phyloP scores from a whole-genome alignment of 2,797 vertebrate species.

The Manis javanica region DNA sequence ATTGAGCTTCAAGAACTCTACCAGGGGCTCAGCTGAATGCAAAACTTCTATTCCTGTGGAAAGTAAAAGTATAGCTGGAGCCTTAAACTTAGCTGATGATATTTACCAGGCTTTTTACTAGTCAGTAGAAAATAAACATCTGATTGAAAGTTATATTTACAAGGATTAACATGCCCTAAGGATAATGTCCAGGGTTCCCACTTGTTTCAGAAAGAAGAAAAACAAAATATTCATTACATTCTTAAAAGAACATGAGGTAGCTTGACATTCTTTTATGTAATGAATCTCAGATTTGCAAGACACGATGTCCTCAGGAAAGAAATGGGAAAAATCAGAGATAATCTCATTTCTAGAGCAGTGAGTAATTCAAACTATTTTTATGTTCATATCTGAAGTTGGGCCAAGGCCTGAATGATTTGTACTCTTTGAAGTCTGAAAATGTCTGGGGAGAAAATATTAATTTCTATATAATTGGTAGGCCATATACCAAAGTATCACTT shows the following conservation, averaged over 20 bases:
- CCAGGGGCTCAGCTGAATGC: background rate
- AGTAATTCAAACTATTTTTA: background rate
- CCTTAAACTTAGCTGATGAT: background rate
- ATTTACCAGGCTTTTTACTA: background rate
- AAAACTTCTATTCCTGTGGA: background rate
- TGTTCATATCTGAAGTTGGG: conserved; percentile 42
- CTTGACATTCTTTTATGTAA: background rate
- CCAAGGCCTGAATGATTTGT: background rate
- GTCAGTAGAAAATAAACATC: background rate
- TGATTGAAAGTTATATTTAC: background rate
- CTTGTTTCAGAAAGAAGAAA: conserved; percentile 35
- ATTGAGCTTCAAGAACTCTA: background rate
- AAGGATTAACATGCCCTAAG: background rate
- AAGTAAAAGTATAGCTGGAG: background rate
- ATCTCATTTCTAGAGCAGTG: background rate
- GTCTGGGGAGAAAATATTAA: conserved; percentile 1
- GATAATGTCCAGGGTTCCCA: background rate
- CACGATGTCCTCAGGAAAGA: background rate
- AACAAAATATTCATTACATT: background rate
- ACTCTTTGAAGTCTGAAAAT: background rate
- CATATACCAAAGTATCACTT: background rate
- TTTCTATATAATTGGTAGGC: background rate
- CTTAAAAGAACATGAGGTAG: conserved; percentile 4
- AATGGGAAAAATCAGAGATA: background rate
- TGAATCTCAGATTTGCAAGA: background rate